Conservation (phyloP, 2,113 vertebrate species). For the Percina caprodes region DNA sequence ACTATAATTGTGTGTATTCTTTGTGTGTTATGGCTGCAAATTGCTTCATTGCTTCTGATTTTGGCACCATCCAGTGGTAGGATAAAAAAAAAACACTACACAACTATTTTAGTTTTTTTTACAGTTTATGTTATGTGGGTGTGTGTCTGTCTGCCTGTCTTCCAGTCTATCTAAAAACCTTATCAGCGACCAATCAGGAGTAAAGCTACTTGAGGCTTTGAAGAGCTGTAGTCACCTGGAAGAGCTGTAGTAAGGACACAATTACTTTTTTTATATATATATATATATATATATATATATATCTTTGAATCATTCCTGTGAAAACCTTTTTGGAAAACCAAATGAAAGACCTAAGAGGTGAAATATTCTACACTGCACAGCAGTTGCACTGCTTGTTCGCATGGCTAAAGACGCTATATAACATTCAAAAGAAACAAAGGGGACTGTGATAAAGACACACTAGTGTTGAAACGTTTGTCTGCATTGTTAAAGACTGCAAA, state of each 20-base stretch:
- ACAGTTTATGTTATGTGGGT: not conserved
- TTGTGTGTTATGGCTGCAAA: not conserved
- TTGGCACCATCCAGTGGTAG: not conserved
- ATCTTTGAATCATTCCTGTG: not conserved
- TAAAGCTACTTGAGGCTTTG: constrained; percentile 80
- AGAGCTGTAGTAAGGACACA: constrained; percentile 86
- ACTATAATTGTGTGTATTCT: not conserved
- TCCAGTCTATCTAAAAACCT: constrained; percentile 86
- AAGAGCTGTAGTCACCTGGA: constrained; percentile 79
- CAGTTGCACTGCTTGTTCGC: no score
- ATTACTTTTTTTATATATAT: no score
- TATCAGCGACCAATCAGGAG: constrained; percentile 81
- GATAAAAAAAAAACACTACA: not conserved
- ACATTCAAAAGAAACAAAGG: not conserved
- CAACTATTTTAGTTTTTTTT: not conserved
- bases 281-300: no score
- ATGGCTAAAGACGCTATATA: not conserved
- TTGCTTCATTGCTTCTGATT: not conserved
- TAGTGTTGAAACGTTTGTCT: no score
- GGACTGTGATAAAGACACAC: no score
- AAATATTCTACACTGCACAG: no score
- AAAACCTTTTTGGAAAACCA: not conserved
- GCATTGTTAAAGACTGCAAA: no score
- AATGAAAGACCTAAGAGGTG: not conserved
- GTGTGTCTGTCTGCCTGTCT: not conserved